Base-by-base conservation (phyloP, 2,888 invertebrate genomes). In the Cantharis flavilabris region DNA sequence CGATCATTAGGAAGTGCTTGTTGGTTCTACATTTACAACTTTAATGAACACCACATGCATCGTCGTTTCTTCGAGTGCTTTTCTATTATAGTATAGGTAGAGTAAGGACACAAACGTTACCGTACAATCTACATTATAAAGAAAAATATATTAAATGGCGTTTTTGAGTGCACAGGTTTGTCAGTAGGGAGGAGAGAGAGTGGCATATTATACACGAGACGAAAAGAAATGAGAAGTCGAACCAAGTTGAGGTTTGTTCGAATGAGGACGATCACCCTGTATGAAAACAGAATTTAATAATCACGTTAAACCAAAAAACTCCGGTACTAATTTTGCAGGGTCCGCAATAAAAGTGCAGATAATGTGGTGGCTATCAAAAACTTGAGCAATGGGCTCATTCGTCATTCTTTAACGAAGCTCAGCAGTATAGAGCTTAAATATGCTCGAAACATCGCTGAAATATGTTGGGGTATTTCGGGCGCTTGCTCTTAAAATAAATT, bases 371-470 rank as follows among this genome's bases (percentile, higher is more conserved):
- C 67, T 74, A 73, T 77, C 77, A 77, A 75, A 76, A 77, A 75
- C 69, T 72, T 71, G 77, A 77, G 74, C 74, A 70, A 77, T 75
- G 75, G 77, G 70, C 77, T 71, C 71, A 75, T 77, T 72, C 71
- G 70, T 77, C 77, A 77, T 63, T 23, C 77, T 69, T 64, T 77
- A 77, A 77, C 77, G 77, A 77, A 77, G 72, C 77, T 72, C 73
- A 71, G 64, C 73, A 65, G 76, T 73, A 73, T 73, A 72, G 76
- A 62, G 63, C 76, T 76, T 73, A 76, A 76, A 77, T 77, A 77
- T 75, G 74, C 77, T 74, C 72, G 70, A 75, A 77, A 77, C 77
- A 77, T 23, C 70, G 28, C 77, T 77, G 69, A 77, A 77, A 77
- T 77, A 75, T 77, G 74, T 71, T 69, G 71, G 69, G 69, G 71